Evolutionary conservation across 2,113 vertebrate genomes (phyloP).

Genomic region (Vimba vimba): DNA sequence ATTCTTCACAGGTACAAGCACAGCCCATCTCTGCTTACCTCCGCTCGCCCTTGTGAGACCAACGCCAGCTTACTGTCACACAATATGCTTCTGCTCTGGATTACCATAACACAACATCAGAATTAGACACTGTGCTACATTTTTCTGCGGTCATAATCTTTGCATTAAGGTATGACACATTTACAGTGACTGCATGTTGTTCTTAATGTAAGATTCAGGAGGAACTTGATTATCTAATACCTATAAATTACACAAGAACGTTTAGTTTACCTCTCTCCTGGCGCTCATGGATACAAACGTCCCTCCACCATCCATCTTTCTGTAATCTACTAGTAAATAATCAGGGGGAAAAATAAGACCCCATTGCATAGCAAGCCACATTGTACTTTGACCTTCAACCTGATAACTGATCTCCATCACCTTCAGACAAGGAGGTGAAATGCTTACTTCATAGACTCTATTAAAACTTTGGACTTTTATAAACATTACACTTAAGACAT

Average conservation of each 20-base stretch:
- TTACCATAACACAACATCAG: background rate
- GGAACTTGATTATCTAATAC: background rate
- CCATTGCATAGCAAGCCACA: background rate
- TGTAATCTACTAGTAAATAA: background rate
- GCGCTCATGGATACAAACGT: background rate
- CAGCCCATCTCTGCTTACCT: background rate
- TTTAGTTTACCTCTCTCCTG: background rate
- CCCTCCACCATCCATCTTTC: background rate
- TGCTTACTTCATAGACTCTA: background rate
- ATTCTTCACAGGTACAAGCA: conserved; percentile 46
- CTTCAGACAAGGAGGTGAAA: background rate
- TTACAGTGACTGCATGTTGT: background rate
- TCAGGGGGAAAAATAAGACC: background rate
- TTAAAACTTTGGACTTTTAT: background rate
- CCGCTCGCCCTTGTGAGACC: background rate
- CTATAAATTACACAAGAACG: background rate
- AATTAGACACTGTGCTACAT: background rate
- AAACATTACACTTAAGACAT: background rate
- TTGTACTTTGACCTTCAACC: background rate
- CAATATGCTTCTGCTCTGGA: conserved; percentile 16
- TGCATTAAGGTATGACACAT: background rate
- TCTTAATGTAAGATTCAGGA: background rate
- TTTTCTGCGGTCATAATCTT: background rate
- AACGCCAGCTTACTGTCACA: background rate
- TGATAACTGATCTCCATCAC: background rate